Percentiles rank a stretch among this genome's conserved stretches.
These are phyloP conservation scores for Dicrostonyx torquatus DNA, from an alignment of 2,797 vertebrate genomes.

Conservation along the genomic window DNA sequence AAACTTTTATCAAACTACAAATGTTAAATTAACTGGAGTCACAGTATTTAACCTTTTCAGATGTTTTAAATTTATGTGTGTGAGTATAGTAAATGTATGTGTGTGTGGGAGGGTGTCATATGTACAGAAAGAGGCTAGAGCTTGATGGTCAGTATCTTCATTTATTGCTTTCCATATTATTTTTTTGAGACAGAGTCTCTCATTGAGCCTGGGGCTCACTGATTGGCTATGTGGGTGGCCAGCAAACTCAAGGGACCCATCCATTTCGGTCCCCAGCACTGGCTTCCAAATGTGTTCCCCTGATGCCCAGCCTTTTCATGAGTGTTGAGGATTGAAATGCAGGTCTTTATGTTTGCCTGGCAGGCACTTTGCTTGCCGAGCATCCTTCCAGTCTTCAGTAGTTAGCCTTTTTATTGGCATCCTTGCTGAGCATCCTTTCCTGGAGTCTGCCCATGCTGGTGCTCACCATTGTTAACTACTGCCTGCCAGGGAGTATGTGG, in stretches of 20 bases:
- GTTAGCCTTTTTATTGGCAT: not conserved
- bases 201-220: not conserved
- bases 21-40: not conserved
- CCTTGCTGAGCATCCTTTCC: not conserved
- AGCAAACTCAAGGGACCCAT: not conserved
- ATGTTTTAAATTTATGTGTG: not conserved
- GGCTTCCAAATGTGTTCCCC: not conserved
- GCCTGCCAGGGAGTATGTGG: not conserved
- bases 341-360: not conserved
- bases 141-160: not conserved
- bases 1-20: not conserved
- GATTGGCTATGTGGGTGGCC: not conserved
- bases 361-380: not conserved
- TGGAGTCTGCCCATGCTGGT: not conserved
- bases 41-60: not conserved
- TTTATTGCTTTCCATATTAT: not conserved
- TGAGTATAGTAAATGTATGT: not conserved
- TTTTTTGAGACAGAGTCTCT: not conserved
- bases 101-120: fast-evolving
- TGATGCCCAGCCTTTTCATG: not conserved
- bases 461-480: not conserved
- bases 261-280: not conserved
- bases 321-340: not conserved
- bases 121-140: not conserved
- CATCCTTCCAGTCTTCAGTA: not conserved